These are phyloP conservation scores for Onchidella celtica DNA, from an alignment of 2,888 invertebrate genomes.

Conservation along the genomic window DNA sequence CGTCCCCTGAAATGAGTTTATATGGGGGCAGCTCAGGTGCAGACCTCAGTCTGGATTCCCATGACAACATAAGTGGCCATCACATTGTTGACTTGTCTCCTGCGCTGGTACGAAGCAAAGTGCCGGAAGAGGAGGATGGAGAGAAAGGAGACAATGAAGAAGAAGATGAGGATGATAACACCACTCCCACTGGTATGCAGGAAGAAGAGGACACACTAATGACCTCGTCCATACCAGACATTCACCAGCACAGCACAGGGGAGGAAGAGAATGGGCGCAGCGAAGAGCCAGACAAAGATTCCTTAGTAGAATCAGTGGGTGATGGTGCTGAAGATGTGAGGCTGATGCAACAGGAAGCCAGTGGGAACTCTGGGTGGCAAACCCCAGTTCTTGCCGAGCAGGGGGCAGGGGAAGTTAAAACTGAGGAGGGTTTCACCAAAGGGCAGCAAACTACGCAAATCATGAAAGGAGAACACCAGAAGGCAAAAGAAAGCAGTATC, in stretches of 20 bases:
- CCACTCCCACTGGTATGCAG: conserved; percentile 42
- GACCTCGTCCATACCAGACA: conserved; percentile 37
- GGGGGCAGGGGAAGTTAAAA: neutral
- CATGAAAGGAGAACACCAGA: neutral
- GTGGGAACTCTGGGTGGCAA: conserved; percentile 6
- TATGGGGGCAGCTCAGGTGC: conserved; percentile 30
- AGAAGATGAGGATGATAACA: conserved; percentile 40
- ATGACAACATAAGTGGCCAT: conserved; percentile 42
- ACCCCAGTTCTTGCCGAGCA: neutral
- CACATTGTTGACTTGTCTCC: conserved; percentile 21
- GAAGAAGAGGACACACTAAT: conserved; percentile 42
- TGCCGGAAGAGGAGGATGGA: conserved; percentile 4
- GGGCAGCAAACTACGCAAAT: conserved; percentile 38
- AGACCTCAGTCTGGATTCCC: conserved; percentile 46
- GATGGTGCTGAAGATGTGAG: neutral
- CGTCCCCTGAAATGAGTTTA: conserved; percentile 58
- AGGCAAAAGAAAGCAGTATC: neutral
- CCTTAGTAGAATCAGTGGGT: neutral
- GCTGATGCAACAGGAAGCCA: neutral
- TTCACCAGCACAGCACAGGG: conserved; percentile 24
- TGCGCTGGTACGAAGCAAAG: neutral
- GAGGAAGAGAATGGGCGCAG: conserved; percentile 32
- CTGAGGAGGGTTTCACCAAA: conserved; percentile 6
- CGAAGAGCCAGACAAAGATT: conserved; percentile 37
- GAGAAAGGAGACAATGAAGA: conserved; percentile 36